A percentile compares a stretch with the other conserved stretches of the same genome.
These are phyloP conservation scores for Phaonia tiefii DNA, from an alignment of 2,888 invertebrate species.

Conservation along the genomic window DNA sequence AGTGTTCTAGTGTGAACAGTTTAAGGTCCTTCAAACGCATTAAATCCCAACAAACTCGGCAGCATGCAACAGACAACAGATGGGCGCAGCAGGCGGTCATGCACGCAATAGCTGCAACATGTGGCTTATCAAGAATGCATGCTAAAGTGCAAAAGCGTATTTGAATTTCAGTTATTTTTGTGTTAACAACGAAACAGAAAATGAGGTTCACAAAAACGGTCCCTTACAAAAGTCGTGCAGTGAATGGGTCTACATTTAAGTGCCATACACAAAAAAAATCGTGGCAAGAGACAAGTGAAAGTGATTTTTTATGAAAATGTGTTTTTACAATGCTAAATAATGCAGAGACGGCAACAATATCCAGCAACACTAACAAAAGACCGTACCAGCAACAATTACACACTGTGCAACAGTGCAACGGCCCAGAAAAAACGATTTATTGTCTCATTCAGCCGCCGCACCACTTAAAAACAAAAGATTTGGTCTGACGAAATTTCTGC, in stretches of 20 bases:
- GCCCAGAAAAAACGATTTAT: too few relatives aligned
- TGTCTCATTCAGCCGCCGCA: neutral
- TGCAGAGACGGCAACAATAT: neutral
- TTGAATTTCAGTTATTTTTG: constrained; percentile 1
- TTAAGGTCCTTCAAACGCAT: too few relatives aligned
- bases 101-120: constrained; percentile 4
- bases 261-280: constrained; percentile 13
- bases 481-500: too few relatives aligned
- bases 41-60: too few relatives aligned
- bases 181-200: neutral
- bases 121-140: constrained; percentile 4
- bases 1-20: too few relatives aligned
- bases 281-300: constrained; percentile 16
- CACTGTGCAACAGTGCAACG: constrained; percentile 4
- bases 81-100: constrained; percentile 11
- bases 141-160: constrained; percentile 13
- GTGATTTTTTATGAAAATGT: constrained; percentile 5
- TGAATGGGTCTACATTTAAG: constrained; percentile 26
- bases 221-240: neutral
- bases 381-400: constrained; percentile 7
- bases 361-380: neutral
- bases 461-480: neutral
- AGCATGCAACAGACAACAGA: neutral
- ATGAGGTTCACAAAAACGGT: neutral
- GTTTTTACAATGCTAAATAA: neutral